phyloP scores from a whole-genome alignment of 1,140 invertebrate genomes.

The Tetranychus cinnabarinus region DNA sequence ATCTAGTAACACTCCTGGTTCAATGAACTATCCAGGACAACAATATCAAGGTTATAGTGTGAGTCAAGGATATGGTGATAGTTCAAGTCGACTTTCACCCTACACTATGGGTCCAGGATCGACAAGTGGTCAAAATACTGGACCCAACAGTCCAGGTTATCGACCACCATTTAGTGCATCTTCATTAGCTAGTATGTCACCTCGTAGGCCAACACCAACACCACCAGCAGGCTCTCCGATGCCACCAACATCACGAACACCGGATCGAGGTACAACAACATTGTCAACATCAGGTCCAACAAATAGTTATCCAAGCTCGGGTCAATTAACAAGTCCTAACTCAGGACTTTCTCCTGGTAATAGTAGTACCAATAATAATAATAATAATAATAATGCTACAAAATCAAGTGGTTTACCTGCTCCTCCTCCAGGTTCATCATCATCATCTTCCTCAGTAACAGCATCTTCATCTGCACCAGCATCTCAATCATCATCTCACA shows the following conservation, averaged over 20 bases:
- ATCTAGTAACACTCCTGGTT: neutral
- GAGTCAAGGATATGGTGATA: slow-evolving; percentile 1
- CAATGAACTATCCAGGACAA: neutral
- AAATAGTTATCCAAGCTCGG: slow-evolving; percentile 14
- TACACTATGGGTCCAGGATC: neutral
- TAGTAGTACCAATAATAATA: slow-evolving; percentile 23
- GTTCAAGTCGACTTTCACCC: slow-evolving; percentile 5
- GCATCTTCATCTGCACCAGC: neutral
- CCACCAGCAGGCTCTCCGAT: slow-evolving; percentile 47
- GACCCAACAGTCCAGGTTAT: slow-evolving; percentile 40
- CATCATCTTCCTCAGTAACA: neutral
- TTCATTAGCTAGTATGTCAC: slow-evolving; percentile 26
- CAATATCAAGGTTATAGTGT: slow-evolving; percentile 7
- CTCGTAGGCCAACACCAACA: slow-evolving; percentile 21
- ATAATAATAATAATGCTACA: slow-evolving; percentile 16
- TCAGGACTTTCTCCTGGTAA: slow-evolving; percentile 12
- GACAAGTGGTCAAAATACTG: neutral
- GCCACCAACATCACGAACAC: slow-evolving; percentile 21
- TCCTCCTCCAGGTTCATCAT: no score
- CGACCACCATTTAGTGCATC: slow-evolving; percentile 36
- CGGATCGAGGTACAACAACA: slow-evolving; percentile 23
- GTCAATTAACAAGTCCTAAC: slow-evolving; percentile 13
- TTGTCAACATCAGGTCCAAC: slow-evolving; percentile 25
- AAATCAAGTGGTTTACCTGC: no score
- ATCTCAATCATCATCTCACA: neutral